Conservation (phyloP, 53 echinoderm and acorn worm genomes). For the Stichopus horrens region DNA sequence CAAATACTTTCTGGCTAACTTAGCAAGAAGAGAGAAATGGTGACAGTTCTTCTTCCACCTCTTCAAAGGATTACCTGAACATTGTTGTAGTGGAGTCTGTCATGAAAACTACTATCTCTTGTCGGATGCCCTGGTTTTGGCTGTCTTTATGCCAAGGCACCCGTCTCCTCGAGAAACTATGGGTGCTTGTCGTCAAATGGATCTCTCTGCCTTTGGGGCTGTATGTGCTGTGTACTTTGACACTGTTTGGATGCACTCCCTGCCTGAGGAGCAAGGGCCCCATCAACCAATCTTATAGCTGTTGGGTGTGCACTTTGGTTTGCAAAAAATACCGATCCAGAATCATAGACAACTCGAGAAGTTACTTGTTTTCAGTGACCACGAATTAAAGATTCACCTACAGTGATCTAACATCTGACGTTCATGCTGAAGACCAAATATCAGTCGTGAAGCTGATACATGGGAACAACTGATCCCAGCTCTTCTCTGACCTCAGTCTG, state of each 20-base stretch:
- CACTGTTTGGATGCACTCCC: not conserved
- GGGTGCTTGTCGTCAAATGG: conserved; percentile 2
- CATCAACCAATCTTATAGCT: not conserved
- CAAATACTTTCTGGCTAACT: conserved; percentile 12
- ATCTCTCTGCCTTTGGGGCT: not conserved
- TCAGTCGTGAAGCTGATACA: conserved; percentile 41
- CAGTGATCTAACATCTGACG: not conserved
- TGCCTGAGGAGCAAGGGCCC: not conserved
- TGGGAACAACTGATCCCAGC: not conserved
- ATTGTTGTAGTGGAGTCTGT: not conserved
- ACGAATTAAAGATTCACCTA: not conserved
- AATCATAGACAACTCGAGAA: not conserved
- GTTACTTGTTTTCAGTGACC: not conserved
- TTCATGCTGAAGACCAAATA: conserved; percentile 41
- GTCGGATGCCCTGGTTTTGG: not conserved
- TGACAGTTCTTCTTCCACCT: conserved; percentile 9
- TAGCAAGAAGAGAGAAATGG: not conserved
- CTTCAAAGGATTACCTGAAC: not conserved
- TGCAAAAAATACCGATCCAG: conserved; percentile 1
- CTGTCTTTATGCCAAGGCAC: not conserved
- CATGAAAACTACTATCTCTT: not conserved
- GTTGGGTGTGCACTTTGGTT: not conserved
- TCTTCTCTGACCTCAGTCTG: conserved; percentile 11
- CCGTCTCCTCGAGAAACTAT: conserved; percentile 13
- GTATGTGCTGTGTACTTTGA: not conserved